These are phyloP conservation scores for Megalops cyprinoides DNA, from an alignment of 2,797 vertebrate genomes.

Conservation along the genomic window DNA sequence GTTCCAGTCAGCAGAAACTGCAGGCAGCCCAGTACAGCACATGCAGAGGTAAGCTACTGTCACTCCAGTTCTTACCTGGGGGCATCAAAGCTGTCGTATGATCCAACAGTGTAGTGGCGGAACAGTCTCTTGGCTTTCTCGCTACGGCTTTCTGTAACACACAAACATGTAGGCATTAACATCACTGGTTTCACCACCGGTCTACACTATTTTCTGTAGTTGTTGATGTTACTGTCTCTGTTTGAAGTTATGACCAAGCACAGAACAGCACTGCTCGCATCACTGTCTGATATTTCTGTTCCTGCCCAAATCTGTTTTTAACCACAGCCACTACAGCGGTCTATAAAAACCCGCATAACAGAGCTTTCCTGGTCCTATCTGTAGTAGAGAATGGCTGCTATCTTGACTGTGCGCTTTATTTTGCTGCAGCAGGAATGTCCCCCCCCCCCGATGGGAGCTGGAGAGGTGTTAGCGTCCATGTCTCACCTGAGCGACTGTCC, in stretches of 20 bases:
- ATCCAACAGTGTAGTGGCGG: slow-evolving; percentile 92
- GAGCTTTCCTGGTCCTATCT: too few relatives aligned
- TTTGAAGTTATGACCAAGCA: neutral
- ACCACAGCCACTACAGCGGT: too few relatives aligned
- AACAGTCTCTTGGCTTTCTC: slow-evolving; percentile 90
- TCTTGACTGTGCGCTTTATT: too few relatives aligned
- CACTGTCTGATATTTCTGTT: neutral
- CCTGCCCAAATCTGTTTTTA: neutral
- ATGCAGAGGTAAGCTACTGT: neutral
- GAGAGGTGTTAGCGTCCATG: neutral
- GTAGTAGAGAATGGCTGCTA: too few relatives aligned
- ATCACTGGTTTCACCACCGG: neutral
- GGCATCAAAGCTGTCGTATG: slow-evolving; percentile 92
- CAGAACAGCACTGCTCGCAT: neutral
- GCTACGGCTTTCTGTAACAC: slow-evolving; percentile 79
- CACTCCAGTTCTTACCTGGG: slow-evolving; percentile 75
- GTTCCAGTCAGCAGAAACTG: neutral
- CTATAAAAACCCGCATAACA: too few relatives aligned
- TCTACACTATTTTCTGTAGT: neutral
- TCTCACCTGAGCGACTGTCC: slow-evolving; percentile 75
- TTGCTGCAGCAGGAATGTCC: too few relatives aligned
- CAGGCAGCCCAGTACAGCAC: neutral
- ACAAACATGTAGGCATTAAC: slow-evolving; percentile 44
- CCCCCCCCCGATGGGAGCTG: too few relatives aligned
- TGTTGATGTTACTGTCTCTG: neutral